Evolutionary conservation across 2,797 vertebrate genomes (phyloP).

Genomic region (Cryptoblepharus egeriae): DNA sequence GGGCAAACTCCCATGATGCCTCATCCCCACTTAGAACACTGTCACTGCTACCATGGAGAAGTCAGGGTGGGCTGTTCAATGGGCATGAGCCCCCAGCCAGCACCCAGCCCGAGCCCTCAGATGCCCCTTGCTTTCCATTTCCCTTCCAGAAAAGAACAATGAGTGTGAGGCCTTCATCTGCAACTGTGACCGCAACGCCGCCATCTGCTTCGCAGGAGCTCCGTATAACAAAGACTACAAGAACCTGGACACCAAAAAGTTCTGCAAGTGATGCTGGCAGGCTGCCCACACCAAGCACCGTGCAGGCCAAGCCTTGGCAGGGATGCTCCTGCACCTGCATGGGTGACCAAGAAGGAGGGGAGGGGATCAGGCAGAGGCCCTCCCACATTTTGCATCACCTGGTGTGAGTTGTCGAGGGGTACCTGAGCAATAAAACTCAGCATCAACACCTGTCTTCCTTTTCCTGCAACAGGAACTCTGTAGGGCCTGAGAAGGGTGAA

Average conservation of each 20-base stretch:
- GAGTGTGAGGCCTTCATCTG: conserved; percentile 80
- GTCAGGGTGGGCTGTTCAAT: too few species aligned
- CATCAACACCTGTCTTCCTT: rapidly evolving
- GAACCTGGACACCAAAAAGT: conserved; percentile 38
- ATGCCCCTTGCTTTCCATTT: background rate
- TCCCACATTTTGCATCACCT: too few species aligned
- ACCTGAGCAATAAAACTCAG: background rate
- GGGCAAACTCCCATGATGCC: too few species aligned
- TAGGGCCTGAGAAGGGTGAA: too few species aligned
- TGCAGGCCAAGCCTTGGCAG: rapidly evolving
- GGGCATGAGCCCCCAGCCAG: too few species aligned
- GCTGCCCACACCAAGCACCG: background rate
- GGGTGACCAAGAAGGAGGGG: background rate
- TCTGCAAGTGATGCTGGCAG: conserved; percentile 47
- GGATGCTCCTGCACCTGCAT: background rate
- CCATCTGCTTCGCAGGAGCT: conserved; percentile 79
- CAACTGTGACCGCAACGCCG: conserved; percentile 82
- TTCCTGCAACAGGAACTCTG: background rate
- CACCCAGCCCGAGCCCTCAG: background rate
- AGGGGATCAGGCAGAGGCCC: too few species aligned
- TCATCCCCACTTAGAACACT: too few species aligned
- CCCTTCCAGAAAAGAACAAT: conserved; percentile 73
- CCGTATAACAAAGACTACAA: conserved; percentile 66
- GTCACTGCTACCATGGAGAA: too few species aligned
- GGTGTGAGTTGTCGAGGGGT: too few species aligned